Percentiles rank a stretch among this genome's conserved stretches.
These are phyloP conservation scores for Eupithecia subfuscata DNA, from an alignment of 2,888 invertebrate species.

Conservation along the genomic window DNA sequence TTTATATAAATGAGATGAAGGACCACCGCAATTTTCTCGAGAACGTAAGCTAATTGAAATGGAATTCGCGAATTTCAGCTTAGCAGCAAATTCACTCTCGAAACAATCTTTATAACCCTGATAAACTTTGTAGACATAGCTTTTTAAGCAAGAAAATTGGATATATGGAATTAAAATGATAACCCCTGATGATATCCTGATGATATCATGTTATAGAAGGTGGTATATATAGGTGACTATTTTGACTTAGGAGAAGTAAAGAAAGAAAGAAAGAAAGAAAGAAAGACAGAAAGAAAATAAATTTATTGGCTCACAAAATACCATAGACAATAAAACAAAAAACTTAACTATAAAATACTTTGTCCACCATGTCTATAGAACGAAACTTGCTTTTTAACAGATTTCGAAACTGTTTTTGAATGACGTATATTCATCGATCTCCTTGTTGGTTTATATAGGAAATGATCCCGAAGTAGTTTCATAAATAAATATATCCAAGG, in stretches of 20 bases:
- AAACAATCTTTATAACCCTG: not conserved
- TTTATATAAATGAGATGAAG: conserved; percentile 65
- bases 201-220: too few species aligned
- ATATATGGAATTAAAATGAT: too few species aligned
- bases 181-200: too few species aligned
- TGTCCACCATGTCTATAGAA: not conserved
- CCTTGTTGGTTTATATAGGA: not conserved
- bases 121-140: not conserved
- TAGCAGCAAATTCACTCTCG: conserved; percentile 4
- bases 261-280: too few species aligned
- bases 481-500: not conserved
- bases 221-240: not conserved
- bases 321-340: too few species aligned
- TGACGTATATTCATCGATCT: not conserved
- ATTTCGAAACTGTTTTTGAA: not conserved
- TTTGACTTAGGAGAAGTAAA: too few species aligned
- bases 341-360: too few species aligned
- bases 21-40: conserved; percentile 58
- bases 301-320: too few species aligned
- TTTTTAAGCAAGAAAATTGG: not conserved
- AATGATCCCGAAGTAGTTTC: not conserved
- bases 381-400: not conserved
- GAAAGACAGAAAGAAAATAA: too few species aligned
- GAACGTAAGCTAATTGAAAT: conserved; percentile 50
- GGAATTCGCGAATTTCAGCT: conserved; percentile 41